phyloP scores from a whole-genome alignment of 2,797 vertebrate genomes.

The Gymnothorax reevesii region DNA sequence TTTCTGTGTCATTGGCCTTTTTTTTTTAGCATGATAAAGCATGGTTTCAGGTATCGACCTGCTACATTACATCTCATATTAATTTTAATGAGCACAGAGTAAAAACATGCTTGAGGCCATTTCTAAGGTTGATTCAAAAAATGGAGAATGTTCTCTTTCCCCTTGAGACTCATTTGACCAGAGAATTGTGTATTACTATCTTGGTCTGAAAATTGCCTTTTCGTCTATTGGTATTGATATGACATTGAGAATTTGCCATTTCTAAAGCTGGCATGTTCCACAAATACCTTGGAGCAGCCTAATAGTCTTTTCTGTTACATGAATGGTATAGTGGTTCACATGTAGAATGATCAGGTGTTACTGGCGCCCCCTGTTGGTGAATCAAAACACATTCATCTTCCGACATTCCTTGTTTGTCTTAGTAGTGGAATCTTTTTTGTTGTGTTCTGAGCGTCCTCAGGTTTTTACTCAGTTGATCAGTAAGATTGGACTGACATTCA shows the following conservation, averaged over 20 bases:
- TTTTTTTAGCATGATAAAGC: constrained; percentile 54
- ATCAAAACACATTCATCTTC: not conserved
- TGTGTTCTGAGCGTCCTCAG: constrained; percentile 25
- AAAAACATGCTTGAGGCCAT: constrained; percentile 37
- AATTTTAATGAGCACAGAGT: constrained; percentile 38
- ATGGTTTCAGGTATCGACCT: constrained; percentile 33
- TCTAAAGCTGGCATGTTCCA: constrained; percentile 3
- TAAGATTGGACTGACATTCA: not conserved
- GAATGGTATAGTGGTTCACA: not conserved
- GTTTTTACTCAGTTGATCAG: not conserved
- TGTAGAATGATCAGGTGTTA: constrained; percentile 1
- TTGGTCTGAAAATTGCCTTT: not conserved
- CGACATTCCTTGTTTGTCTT: not conserved
- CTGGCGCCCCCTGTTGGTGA: constrained; percentile 25
- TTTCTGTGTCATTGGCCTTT: constrained; percentile 58
- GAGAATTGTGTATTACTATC: constrained; percentile 26
- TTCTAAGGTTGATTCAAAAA: constrained; percentile 33
- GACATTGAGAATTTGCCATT: not conserved
- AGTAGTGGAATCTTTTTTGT: not conserved
- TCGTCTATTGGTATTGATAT: not conserved
- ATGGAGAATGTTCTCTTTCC: constrained; percentile 39
- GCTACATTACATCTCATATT: constrained; percentile 48
- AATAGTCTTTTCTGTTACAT: constrained; percentile 5
- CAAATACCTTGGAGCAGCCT: not conserved
- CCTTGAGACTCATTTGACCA: constrained; percentile 20